Conservation (phyloP, 2,888 invertebrate species). For the Agrenia bidenticulata region DNA sequence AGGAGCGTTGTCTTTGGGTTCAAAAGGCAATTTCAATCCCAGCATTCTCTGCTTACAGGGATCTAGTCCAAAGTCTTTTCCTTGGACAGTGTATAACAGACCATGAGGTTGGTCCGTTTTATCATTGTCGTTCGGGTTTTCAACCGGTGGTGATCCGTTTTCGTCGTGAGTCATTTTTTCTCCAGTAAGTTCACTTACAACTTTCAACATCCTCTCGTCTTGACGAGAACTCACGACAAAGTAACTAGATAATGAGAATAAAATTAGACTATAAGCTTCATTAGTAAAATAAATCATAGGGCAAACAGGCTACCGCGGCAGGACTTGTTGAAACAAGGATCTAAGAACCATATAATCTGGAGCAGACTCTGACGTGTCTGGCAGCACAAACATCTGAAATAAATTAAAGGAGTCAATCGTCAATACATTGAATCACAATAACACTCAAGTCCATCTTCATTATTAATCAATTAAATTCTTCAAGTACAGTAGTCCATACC, state of each 20-base stretch:
- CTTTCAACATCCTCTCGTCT: constrained; percentile 29
- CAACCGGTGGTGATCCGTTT: background rate
- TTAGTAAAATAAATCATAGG: background rate
- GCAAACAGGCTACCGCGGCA: constrained; percentile 58
- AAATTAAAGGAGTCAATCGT: constrained; percentile 17
- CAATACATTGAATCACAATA: constrained; percentile 4
- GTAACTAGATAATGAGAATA: constrained; percentile 20
- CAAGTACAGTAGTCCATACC: constrained; percentile 55
- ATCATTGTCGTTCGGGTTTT: background rate
- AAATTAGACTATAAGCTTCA: background rate
- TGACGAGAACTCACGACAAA: constrained; percentile 36
- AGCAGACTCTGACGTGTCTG: constrained; percentile 67
- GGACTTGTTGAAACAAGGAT: constrained; percentile 64
- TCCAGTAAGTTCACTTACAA: constrained; percentile 32
- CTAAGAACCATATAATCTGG: constrained; percentile 66
- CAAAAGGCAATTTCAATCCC: constrained; percentile 61
- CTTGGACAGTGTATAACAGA: constrained; percentile 26
- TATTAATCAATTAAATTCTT: background rate
- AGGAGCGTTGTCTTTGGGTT: constrained; percentile 61
- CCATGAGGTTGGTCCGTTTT: no score
- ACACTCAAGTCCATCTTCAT: background rate
- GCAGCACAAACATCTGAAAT: constrained; percentile 64
- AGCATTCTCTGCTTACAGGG: constrained; percentile 63
- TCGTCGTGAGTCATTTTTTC: constrained; percentile 1
- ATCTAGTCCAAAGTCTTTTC: constrained; percentile 55